phyloP scores from a whole-genome alignment of 2,113 vertebrate species.

The Guaruba guarouba region DNA sequence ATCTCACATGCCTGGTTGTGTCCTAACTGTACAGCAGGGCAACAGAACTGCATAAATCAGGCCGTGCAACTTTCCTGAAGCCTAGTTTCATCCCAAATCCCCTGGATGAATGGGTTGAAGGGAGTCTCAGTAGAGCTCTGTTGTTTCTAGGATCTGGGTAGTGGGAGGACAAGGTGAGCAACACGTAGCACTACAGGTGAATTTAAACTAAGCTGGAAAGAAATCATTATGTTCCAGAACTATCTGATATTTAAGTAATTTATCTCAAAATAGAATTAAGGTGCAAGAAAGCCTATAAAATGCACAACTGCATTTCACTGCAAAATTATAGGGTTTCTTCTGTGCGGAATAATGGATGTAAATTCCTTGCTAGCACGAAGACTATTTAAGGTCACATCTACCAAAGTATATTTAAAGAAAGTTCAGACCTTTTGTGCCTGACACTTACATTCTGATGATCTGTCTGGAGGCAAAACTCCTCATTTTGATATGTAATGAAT shows the following conservation, averaged over 20 bases:
- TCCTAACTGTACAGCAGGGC: neutral
- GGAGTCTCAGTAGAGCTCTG: neutral
- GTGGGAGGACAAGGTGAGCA: neutral
- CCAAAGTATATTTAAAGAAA: neutral
- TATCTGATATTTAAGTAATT: neutral
- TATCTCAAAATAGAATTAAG: neutral
- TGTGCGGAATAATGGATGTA: neutral
- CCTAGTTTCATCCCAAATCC: neutral
- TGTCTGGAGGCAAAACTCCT: slow-evolving; percentile 56
- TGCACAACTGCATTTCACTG: neutral
- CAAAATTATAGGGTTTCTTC: neutral
- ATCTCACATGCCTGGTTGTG: neutral
- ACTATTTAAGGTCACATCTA: slow-evolving; percentile 20
- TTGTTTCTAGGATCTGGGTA: neutral
- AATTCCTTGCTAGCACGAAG: neutral
- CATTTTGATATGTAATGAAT: slow-evolving; percentile 66
- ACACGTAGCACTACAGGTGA: neutral
- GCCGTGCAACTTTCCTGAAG: neutral
- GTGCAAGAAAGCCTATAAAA: neutral
- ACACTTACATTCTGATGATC: slow-evolving; percentile 52
- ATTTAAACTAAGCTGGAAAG: neutral
- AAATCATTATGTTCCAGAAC: neutral
- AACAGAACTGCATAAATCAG: neutral
- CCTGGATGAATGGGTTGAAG: neutral
- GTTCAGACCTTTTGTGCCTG: slow-evolving; percentile 26